Base-by-base conservation (phyloP, 2,888 invertebrate species). In the Ormyrus labotus region DNA sequence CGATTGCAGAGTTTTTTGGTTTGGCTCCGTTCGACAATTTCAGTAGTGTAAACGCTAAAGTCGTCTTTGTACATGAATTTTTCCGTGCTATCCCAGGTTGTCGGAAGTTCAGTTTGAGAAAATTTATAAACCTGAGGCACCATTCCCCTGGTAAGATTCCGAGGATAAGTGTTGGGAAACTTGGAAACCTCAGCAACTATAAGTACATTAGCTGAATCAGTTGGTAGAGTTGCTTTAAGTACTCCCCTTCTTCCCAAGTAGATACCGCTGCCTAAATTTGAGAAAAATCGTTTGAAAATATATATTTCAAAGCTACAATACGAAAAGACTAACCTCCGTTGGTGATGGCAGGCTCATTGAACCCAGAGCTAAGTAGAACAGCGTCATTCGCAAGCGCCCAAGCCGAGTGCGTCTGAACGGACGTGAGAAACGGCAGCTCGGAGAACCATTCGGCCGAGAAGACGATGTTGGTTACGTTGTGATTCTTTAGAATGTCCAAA, bases 381-480 rank as follows among this genome's bases (percentile, higher is more conserved):
- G 91, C 91, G 6, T 91, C 87, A 80, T 91, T 87, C 1, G 90
- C 88, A 61, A 90, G 89, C 0, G 93, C 90, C 91, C 92, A 93
- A 6, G 91, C 91, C 7, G 90, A 87, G 13, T 71, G 71, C 8
- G 58, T 48, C 84, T 92, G 92, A 10, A 90, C 88, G 83, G 91
- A 90, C n/a, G 88, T 82, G 6, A 91, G 91, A 65, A 91, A 91
- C 0, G 93, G 94, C 2, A 92, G 83, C 70, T 92, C 91, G 53
- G 93, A 92, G 77, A 92, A 91, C 93, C 93, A 94, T 11, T 92
- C 92, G 0, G 92, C 91, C 0, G 93, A 88, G 83, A 90, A 93
- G 1, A 92, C 87, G 61, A 93, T 86, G 83, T 93, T 91, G 50
- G 90, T 91, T 3, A 93, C 85, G 5, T 90, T 88, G 4, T 50